phyloP scores from a whole-genome alignment of 2,888 invertebrate genomes.

The Syrista parreyssii region DNA sequence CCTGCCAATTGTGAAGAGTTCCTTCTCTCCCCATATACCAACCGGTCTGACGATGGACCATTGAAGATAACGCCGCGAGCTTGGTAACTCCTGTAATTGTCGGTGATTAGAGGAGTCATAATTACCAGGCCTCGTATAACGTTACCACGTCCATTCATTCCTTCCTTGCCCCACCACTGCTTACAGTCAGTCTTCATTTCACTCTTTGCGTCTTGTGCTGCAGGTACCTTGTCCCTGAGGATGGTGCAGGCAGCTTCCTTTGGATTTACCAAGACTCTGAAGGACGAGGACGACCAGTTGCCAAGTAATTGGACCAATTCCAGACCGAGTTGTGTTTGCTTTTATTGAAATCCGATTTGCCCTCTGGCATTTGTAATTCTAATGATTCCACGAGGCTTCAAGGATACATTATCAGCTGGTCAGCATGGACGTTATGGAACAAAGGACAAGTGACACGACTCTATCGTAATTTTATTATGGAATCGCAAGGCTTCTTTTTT shows the following conservation, averaged over 20 bases:
- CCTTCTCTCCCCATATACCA: background rate
- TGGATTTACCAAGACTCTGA: background rate
- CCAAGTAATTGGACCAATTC: background rate
- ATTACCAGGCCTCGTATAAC: conserved; percentile 53
- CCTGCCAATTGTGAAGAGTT: background rate
- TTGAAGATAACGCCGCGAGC: conserved; percentile 58
- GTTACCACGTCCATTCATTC: conserved; percentile 57
- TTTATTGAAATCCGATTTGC: background rate
- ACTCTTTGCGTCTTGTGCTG: background rate
- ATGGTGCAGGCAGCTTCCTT: background rate
- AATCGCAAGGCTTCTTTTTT: too few relatives aligned
- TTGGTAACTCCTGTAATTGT: conserved; percentile 63
- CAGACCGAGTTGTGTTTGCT: background rate
- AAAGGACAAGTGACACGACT: background rate
- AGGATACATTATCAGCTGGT: background rate
- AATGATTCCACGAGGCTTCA: background rate
- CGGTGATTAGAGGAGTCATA: conserved; percentile 64
- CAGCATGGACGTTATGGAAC: background rate
- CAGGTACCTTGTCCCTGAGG: background rate
- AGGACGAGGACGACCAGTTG: background rate
- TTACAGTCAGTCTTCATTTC: background rate
- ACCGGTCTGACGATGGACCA: conserved; percentile 35
- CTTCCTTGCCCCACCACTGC: conserved; percentile 15
- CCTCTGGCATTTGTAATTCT: background rate
- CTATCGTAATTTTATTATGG: background rate